Conservation (phyloP, 2,113 vertebrate species). For the Siniperca knerii region DNA sequence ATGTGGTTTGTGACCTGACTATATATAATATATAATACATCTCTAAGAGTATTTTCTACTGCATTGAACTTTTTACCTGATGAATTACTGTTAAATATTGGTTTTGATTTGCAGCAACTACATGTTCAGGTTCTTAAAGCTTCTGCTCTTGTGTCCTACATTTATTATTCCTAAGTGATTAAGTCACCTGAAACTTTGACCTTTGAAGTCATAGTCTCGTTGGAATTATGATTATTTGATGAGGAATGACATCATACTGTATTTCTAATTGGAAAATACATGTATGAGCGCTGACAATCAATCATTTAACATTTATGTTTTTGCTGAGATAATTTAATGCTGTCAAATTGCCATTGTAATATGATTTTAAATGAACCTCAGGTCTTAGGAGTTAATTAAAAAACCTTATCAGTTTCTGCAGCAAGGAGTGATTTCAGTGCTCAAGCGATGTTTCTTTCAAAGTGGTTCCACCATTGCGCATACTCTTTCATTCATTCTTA, state of each 20-base stretch:
- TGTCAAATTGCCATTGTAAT: constrained; percentile 2
- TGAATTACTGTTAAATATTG: background rate
- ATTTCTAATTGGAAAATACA: background rate
- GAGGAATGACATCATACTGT: background rate
- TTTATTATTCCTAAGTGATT: background rate
- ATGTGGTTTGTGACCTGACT: background rate
- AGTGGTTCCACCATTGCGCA: background rate
- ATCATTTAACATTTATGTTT: background rate
- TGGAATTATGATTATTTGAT: constrained; percentile 2
- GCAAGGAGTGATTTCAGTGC: constrained; percentile 3
- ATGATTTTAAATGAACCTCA: constrained; percentile 32
- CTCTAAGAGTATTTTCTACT: background rate
- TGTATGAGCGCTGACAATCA: background rate
- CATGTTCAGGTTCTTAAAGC: background rate
- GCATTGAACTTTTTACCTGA: background rate
- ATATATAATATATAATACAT: background rate
- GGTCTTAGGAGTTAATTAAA: constrained; percentile 54
- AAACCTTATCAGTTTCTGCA: constrained; percentile 49
- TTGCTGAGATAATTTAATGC: background rate
- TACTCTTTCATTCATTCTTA: background rate
- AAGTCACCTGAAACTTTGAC: constrained; percentile 13
- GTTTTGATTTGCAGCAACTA: background rate
- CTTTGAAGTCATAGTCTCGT: background rate
- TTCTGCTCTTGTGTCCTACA: background rate
- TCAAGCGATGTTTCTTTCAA: background rate